A percentile compares a stretch with the other conserved stretches of the same genome.
Evolutionary conservation across 2,888 invertebrate genomes (phyloP).

Genomic region (Dolomedes plantarius): DNA sequence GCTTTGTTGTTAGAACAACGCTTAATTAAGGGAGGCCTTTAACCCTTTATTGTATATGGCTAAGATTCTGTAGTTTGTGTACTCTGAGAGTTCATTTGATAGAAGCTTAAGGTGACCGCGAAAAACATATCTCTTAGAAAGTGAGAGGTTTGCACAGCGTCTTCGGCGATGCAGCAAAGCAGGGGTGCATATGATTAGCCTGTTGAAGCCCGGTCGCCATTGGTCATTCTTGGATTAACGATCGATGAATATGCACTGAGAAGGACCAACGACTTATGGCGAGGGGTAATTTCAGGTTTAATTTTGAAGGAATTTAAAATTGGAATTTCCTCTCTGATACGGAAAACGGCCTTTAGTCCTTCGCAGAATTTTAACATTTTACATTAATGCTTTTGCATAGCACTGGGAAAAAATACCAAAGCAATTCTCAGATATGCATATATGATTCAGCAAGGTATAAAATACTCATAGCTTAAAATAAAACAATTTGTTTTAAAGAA

Average conservation of each 20-base stretch:
- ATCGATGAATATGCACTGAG: conserved; percentile 51
- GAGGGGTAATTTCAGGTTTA: not conserved
- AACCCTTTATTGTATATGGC: conserved; percentile 34
- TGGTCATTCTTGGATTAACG: conserved; percentile 62
- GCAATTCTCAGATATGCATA: too few relatives aligned
- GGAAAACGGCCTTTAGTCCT: too few relatives aligned
- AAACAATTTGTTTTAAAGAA: too few relatives aligned
- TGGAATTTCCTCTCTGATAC: too few relatives aligned
- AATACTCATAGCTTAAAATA: too few relatives aligned
- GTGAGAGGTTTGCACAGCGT: conserved; percentile 39
- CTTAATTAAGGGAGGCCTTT: conserved; percentile 49
- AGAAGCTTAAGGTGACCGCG: conserved; percentile 41
- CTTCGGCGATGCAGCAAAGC: conserved; percentile 18
- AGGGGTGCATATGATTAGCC: conserved; percentile 61
- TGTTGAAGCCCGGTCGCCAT: conserved; percentile 60
- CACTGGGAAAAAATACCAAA: too few relatives aligned
- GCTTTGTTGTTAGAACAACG: conserved; percentile 48
- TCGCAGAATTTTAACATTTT: too few relatives aligned
- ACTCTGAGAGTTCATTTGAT: conserved; percentile 20
- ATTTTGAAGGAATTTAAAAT: not conserved
- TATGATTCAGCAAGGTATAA: too few relatives aligned
- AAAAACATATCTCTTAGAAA: conserved; percentile 42
- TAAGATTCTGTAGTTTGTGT: conserved; percentile 21
- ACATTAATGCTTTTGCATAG: too few relatives aligned
- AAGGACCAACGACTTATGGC: not conserved